These are phyloP conservation scores for Nebria brevicollis DNA, from an alignment of 2,888 invertebrate genomes.

Conservation along the genomic window DNA sequence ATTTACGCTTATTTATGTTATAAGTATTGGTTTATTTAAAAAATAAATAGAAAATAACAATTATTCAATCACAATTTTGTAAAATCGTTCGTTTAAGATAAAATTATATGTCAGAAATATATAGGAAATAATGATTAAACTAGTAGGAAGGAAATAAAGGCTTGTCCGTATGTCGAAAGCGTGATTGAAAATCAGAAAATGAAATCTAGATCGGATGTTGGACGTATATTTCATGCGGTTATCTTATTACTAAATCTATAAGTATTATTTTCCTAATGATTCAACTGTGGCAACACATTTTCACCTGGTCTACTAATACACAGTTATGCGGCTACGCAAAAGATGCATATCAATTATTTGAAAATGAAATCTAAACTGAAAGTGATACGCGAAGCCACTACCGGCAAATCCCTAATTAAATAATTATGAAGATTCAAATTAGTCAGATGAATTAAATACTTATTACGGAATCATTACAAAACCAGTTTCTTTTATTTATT, in stretches of 20 bases:
- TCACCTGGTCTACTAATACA: neutral
- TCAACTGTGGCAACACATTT: neutral
- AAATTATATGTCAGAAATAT: no score
- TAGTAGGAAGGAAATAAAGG: neutral
- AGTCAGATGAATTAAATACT: neutral
- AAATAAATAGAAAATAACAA: no score
- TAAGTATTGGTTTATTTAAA: no score
- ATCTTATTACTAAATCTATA: neutral
- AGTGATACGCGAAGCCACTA: neutral
- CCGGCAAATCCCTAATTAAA: neutral
- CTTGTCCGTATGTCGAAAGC: neutral
- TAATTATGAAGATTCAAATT: neutral
- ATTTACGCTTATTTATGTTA: no score
- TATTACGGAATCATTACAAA: neutral
- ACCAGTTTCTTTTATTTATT: neutral
- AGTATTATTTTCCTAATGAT: neutral
- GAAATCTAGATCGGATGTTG: neutral
- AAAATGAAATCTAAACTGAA: neutral
- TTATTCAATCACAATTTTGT: no score
- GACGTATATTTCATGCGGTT: neutral
- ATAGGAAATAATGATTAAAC: neutral
- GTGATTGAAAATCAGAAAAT: neutral
- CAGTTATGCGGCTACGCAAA: neutral
- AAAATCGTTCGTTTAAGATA: no score
- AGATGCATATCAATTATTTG: neutral